Evolutionary conservation across 1,140 invertebrate species (phyloP).

Genomic region (Aradophagus sp.): DNA sequence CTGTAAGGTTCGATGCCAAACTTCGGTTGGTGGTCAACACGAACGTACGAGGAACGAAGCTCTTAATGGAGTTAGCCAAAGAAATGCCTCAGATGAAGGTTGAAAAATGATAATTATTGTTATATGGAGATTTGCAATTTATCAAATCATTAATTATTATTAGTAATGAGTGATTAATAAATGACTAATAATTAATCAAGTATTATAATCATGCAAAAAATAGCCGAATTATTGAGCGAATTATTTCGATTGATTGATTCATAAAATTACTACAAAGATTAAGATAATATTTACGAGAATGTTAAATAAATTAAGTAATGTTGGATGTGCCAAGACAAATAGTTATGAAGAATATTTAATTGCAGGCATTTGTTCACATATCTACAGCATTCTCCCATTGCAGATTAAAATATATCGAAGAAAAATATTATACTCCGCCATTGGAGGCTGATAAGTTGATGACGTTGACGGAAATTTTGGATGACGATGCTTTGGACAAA

Average conservation of each 20-base stretch:
- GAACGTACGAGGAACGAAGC: conserved; percentile 79
- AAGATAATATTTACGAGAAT: not conserved
- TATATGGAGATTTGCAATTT: too few species aligned
- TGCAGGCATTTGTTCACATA: conserved; percentile 71
- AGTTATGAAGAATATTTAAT: conserved; percentile 1
- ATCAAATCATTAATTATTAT: too few species aligned
- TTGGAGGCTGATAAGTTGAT: conserved; percentile 73
- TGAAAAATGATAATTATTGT: too few species aligned
- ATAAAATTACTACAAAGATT: not conserved
- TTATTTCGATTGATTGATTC: too few species aligned
- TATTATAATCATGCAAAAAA: too few species aligned
- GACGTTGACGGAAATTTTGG: conserved; percentile 66
- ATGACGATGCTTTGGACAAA: conserved; percentile 66
- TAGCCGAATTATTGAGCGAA: too few species aligned
- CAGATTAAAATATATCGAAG: conserved; percentile 76
- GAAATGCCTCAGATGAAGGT: conserved; percentile 81
- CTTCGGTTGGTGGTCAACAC: conserved; percentile 79
- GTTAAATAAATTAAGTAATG: not conserved
- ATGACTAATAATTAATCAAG: too few species aligned
- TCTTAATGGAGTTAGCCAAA: conserved; percentile 77
- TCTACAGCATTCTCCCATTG: conserved; percentile 85
- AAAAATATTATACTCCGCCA: conserved; percentile 75
- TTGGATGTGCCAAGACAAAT: too few species aligned
- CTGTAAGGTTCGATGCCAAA: conserved; percentile 90
- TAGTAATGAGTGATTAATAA: too few species aligned